phyloP scores from a whole-genome alignment of 1,140 invertebrate species.

The Macrotrachela quadricornifera region DNA sequence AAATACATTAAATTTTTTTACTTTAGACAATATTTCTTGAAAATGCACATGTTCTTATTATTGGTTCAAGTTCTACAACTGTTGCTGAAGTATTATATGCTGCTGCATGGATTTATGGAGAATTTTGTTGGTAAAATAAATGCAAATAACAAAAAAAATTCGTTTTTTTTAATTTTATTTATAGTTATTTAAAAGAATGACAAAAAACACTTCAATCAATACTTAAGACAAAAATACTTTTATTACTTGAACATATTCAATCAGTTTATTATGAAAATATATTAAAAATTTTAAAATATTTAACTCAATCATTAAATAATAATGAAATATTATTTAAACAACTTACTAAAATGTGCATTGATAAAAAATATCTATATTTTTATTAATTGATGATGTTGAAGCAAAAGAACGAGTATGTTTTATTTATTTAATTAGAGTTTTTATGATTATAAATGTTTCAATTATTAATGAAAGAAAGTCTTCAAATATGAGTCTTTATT shows the following conservation, averaged over 20 bases:
- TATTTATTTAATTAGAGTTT: no score
- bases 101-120: slow-evolving; percentile 92
- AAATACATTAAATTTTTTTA: no score
- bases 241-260: slow-evolving; percentile 46
- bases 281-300: slow-evolving; percentile 68
- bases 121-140: no score
- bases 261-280: slow-evolving; percentile 41
- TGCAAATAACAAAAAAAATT: no score
- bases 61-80: slow-evolving; percentile 20
- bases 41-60: no score
- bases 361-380: slow-evolving; percentile 33
- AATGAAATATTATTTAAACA: no score
- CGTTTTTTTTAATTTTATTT: neutral
- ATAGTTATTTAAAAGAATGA: neutral
- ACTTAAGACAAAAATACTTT: slow-evolving; percentile 65
- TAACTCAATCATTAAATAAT: no score
- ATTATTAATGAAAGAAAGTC: no score
- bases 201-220: slow-evolving; percentile 33
- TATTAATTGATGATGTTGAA: slow-evolving; percentile 68
- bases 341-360: slow-evolving; percentile 28
- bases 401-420: slow-evolving; percentile 69
- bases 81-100: slow-evolving; percentile 55
- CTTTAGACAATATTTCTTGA: no score
- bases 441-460: no score
- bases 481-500: no score